These are phyloP conservation scores for Glaucomys volans DNA, from an alignment of 2,113 vertebrate species.

Conservation along the genomic window DNA sequence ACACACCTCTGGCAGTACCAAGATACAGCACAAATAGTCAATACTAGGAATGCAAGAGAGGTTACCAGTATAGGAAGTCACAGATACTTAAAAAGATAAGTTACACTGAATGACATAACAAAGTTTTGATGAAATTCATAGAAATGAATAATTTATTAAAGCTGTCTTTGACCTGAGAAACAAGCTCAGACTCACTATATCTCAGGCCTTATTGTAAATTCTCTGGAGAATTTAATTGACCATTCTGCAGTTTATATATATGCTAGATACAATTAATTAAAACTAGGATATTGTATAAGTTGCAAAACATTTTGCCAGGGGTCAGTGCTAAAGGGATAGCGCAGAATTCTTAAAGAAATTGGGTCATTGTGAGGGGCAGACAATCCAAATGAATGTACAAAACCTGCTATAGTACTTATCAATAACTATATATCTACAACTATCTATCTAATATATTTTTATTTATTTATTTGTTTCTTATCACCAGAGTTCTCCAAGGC, in stretches of 20 bases:
- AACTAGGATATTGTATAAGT: neutral
- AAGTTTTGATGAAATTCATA: constrained; percentile 46
- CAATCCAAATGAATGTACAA: neutral
- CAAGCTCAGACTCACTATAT: neutral
- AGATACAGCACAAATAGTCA: neutral
- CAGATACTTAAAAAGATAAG: constrained; percentile 45
- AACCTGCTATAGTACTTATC: neutral
- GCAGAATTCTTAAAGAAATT: neutral
- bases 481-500: neutral
- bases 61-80: neutral
- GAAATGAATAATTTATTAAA: constrained; percentile 48
- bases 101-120: constrained; percentile 52
- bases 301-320: neutral
- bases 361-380: neutral
- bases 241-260: neutral
- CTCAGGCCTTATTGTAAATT: constrained; percentile 45
- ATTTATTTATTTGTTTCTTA: neutral
- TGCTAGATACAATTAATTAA: constrained; percentile 13
- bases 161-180: constrained; percentile 37
- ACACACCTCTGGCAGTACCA: neutral
- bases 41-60: neutral
- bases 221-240: neutral
- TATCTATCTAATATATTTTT: neutral
- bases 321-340: neutral
- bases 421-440: too few species aligned